Evolutionary conservation across 2,113 vertebrate genomes (phyloP), one percentile per base, ranked within the genome.

Genomic region (Apteryx owenii): DNA sequence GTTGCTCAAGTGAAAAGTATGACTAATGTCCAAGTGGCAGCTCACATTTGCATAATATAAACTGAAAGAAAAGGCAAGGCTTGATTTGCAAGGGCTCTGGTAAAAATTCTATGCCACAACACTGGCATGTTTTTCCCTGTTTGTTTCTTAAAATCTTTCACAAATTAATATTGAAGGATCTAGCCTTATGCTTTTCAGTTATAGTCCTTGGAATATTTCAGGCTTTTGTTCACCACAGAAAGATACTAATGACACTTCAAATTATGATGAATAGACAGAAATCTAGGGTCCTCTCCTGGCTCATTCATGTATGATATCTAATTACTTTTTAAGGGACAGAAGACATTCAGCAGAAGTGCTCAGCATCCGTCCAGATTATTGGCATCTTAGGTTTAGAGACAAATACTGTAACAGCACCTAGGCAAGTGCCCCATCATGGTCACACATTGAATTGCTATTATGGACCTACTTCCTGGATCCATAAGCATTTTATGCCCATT

Each of bases 1-100:
- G 46, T n/a, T 85, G 50, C 51, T 93, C 82, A 93, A 84, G 65
- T 90, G 92, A 95, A 92, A 96, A 88, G 20, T 53, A 85, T 90
- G 93, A 69, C 92, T 61, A 29, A 79, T 10, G 31, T 84, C 80
- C 83, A 94, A 93, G 48, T 75, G 51, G 48, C 69, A 84, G 61
- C 2, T 0, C n/a, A 76, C 50, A 90, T 79, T 71, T 50, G 33
- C 15, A 51, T 61, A 84, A 44, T 56, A 76, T 56, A 92, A 86
- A 93, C 78, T 48, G 85, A 78, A 92, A 93, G 46, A 56, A 96
- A 94, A 94, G 50, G 54, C 69, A 81, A 83, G 26, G 12, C 46
- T 42, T 81, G 51, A 88, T 95, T 94, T 93, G 92, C 17, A 75
- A 81, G 61, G 31, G 12, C 42, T 90, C 61, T 69, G 17, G 60